Evolutionary conservation across 2,113 vertebrate species (phyloP), one percentile per base, ranked within the genome.

Genomic region (Pygathrix nemaeus): DNA sequence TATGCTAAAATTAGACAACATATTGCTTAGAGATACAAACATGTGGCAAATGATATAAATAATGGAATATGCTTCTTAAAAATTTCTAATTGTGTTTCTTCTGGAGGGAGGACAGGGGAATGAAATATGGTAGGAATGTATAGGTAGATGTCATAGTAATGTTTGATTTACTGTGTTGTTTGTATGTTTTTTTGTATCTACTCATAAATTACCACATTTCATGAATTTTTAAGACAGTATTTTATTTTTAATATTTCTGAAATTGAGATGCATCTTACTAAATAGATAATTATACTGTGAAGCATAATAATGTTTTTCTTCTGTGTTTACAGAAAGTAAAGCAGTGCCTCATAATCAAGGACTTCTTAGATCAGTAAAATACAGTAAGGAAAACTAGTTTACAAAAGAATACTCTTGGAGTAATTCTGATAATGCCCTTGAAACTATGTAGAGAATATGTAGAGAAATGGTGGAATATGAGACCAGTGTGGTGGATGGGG

Each of bases 181-280:
- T 20, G 18, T 55, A 55, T 55, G 50, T 25, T 10, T 48, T 72
- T 82, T 45, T 2, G 59, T 72, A 61, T n/a, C 20, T 73, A 70
- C 17, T 94, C 45, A 79, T 20, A 12, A 27, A 30, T 68, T 8
- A 78, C 8, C 13, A 52, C 48, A 90, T 79, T 84, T 93, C n/a
- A 35, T 81, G 61, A 32, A 38, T 48, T 70, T 84, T 92, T 70
- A 76, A 48, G 38, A 5, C 57, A 50, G 13, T 25, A 73, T 45
- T 85, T 93, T 96, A 52, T 27, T 80, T 83, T 75, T 81, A 80
- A 66, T 81, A 81, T 72, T 78, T 96, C 50, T 93, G 14, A 79
- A 93, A 38, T 30, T 84, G 35, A 84, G 68, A 7, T 94, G n/a
- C 13, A 61, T 83, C n/a, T 88, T 88, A 55, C 52, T 45, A 81